Evolutionary conservation across 2,888 invertebrate species (phyloP), one percentile per base, ranked within the genome.

Genomic region (Oligia fasciuncula): DNA sequence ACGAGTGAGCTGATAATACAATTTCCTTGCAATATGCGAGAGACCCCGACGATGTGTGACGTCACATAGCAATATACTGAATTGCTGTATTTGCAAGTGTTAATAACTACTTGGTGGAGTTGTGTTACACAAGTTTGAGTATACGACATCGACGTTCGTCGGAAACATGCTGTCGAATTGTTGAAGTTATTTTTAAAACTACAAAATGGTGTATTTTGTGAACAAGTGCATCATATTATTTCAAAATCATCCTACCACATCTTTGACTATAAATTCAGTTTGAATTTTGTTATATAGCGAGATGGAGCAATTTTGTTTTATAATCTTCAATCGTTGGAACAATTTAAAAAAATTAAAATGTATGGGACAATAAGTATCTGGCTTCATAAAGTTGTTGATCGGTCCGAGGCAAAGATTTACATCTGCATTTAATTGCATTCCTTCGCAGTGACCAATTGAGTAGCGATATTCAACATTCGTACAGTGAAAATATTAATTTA

Each of bases 61-160:
- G 46, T 35, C 49, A 70, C 51, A n/a, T 23, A 17, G 35, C 19
- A 62, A 9, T 51, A 49, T 68, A n/a, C 49, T 17, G 54, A 51
- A 71, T 54, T 54, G 11, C n/a, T 70, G 46, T 54, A 74, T 80
- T 43, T 73, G 60, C 43, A 43, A 65, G 14, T 70, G 62, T 17
- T 62, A 62, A 23, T 43, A 66, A 63, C 19, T 49, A 19, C 13
- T 76, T n/a, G 19, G 17, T 40, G 49, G n/a, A 60, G 35, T 35
- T 19, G n/a, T 23, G 13, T 19, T 4, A 19, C 19, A 19, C 4
- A 11, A 57, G 35, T 75, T 60, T 73, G 4, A 17, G 13, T 46
- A 43, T 46, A 43, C 1, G 29, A 29, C 5, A 43, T 29, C 43
- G 14, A 43, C 5, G 11, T 19, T 29, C 11, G 17, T 49, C 6